Percentiles rank a stretch among this genome's conserved stretches.
Conservation (phyloP, 2,888 invertebrate genomes). For the Hanleya hanleyi region DNA sequence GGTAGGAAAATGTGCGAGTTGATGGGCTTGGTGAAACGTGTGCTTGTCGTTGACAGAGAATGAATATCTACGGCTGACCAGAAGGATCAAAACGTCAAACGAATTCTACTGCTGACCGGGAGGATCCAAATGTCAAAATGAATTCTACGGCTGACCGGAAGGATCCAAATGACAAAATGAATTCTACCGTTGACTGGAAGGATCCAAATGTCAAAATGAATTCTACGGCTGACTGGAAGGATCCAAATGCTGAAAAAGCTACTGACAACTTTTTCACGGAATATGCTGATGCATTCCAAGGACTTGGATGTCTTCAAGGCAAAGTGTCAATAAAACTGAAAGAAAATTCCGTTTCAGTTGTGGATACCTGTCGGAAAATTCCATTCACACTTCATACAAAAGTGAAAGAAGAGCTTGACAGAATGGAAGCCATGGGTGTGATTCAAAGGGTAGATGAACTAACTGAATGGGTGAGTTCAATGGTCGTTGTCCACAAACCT, state of each 20-base stretch:
- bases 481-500: conserved; percentile 36
- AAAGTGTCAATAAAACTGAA: conserved; percentile 30
- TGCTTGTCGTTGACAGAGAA: background rate
- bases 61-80: too few relatives aligned
- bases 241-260: too few relatives aligned
- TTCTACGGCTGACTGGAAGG: too few relatives aligned
- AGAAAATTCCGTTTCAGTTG: conserved; percentile 31
- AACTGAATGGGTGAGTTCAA: conserved; percentile 44
- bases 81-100: too few relatives aligned
- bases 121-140: too few relatives aligned
- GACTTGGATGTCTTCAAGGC: conserved; percentile 40
- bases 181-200: too few relatives aligned
- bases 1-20: background rate
- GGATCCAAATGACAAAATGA: too few relatives aligned
- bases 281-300: conserved; percentile 19
- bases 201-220: too few relatives aligned
- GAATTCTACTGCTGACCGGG: too few relatives aligned
- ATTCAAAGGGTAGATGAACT: conserved; percentile 41
- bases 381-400: conserved; percentile 33
- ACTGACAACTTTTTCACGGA: background rate
- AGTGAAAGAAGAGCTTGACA: conserved; percentile 35
- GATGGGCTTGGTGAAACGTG: background rate
- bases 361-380: conserved; percentile 36
- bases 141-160: too few relatives aligned
- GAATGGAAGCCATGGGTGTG: conserved; percentile 30